A percentile compares a stretch with the other conserved stretches of the same genome.
These are phyloP conservation scores for Sinotaia quadrata DNA, from an alignment of 2,888 invertebrate genomes.

Conservation along the genomic window DNA sequence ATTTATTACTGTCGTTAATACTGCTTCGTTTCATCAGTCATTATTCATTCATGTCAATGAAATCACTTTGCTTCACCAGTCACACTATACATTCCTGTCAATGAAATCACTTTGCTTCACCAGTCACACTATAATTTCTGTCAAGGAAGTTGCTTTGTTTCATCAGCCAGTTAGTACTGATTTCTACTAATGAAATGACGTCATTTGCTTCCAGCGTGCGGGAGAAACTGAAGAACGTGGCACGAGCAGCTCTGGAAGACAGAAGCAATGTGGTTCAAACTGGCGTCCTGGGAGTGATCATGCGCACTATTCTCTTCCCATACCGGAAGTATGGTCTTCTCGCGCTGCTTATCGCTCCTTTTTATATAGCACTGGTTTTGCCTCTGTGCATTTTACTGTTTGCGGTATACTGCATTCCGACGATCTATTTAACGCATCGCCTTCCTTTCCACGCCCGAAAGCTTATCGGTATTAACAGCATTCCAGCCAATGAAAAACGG, in stretches of 20 bases:
- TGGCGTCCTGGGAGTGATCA: constrained; percentile 59
- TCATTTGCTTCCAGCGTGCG: constrained; percentile 33
- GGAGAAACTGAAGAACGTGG: constrained; percentile 58
- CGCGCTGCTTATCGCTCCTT: constrained; percentile 57
- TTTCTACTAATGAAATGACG: background rate
- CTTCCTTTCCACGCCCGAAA: constrained; percentile 61
- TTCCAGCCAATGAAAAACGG: constrained; percentile 42
- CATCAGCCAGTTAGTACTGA: too few relatives aligned
- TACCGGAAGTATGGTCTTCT: constrained; percentile 65
- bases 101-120: too few relatives aligned
- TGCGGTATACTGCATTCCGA: constrained; percentile 63
- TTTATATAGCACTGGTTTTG: constrained; percentile 55
- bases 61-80: too few relatives aligned
- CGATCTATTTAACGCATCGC: constrained; percentile 62
- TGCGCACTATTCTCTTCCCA: constrained; percentile 63
- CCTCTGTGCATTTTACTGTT: constrained; percentile 58
- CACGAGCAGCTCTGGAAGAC: constrained; percentile 61
- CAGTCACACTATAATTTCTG: too few relatives aligned
- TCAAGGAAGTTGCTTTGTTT: too few relatives aligned
- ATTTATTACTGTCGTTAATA: too few relatives aligned
- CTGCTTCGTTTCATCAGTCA: too few relatives aligned
- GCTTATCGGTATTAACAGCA: constrained; percentile 43
- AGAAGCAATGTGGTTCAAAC: constrained; percentile 63
- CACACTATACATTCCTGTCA: too few relatives aligned
- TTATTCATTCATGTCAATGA: too few relatives aligned